Conservation (phyloP, 2,797 vertebrate species). For the Oryzias sinensis region DNA sequence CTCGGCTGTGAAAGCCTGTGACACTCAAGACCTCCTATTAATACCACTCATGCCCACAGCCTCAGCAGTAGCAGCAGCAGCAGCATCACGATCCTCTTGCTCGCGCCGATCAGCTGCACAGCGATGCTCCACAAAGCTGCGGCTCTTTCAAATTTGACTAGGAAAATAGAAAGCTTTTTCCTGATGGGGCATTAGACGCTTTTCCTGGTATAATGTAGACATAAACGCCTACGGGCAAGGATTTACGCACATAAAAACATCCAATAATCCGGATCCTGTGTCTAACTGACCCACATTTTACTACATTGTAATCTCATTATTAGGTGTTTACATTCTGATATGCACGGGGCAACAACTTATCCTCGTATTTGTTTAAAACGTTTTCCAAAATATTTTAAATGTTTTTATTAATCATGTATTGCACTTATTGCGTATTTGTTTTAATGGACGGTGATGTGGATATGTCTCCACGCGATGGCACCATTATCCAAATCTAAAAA, state of each 20-base stretch:
- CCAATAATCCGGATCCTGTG: conserved; percentile 24
- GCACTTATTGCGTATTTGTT: background rate
- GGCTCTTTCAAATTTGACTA: background rate
- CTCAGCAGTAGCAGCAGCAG: conserved; percentile 36
- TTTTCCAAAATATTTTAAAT: accelerated
- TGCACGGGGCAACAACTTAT: background rate
- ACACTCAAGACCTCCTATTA: conserved; percentile 78
- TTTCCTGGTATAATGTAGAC: background rate
- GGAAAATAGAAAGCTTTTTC: conserved; percentile 6
- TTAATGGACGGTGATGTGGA: too few species aligned
- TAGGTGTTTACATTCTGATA: conserved; percentile 2
- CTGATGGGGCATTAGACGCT: background rate
- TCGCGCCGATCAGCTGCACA: conserved; percentile 42
- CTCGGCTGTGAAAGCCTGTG: conserved; percentile 63
- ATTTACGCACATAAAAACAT: background rate
- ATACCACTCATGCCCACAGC: conserved; percentile 70
- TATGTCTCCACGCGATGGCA: too few species aligned
- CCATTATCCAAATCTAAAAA: too few species aligned
- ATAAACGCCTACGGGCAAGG: background rate
- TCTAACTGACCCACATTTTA: background rate
- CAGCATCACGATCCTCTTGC: conserved; percentile 32
- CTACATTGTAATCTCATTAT: conserved; percentile 7
- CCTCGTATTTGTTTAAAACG: background rate
- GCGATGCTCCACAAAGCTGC: conserved; percentile 10
- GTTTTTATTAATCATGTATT: too few species aligned